phyloP scores from a whole-genome alignment of 2,888 invertebrate genomes.

The Octonoba sinensis region DNA sequence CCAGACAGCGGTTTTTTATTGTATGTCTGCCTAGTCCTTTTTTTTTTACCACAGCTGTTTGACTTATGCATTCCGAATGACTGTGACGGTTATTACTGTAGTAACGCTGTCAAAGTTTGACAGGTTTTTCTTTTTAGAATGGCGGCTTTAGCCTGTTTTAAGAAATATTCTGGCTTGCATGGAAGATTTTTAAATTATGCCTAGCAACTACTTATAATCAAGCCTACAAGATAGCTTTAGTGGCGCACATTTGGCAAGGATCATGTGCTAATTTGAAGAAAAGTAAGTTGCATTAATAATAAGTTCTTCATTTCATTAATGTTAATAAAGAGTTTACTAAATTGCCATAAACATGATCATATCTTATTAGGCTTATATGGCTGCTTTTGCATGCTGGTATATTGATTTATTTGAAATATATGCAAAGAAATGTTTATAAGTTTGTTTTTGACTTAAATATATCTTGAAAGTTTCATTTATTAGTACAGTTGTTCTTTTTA shows the following conservation, averaged over 20 bases:
- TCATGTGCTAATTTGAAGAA: conserved; percentile 20
- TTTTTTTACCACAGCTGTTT: conserved; percentile 63
- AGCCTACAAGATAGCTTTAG: neutral
- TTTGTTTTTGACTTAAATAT: too few relatives aligned
- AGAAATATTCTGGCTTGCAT: conserved; percentile 51
- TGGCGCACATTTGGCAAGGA: neutral
- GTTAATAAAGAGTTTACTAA: too few relatives aligned
- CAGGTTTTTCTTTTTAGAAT: conserved; percentile 63
- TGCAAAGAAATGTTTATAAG: too few relatives aligned
- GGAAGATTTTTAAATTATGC: conserved; percentile 47
- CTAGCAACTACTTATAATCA: conserved; percentile 2
- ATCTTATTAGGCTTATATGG: too few relatives aligned
- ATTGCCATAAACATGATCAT: too few relatives aligned
- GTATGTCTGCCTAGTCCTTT: conserved; percentile 60
- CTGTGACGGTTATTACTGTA: conserved; percentile 61
- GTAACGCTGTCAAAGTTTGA: conserved; percentile 63
- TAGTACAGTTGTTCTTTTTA: too few relatives aligned
- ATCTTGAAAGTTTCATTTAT: too few relatives aligned
- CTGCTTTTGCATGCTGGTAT: too few relatives aligned
- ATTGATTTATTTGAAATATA: too few relatives aligned
- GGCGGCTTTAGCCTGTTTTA: conserved; percentile 61
- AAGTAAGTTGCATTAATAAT: conserved; percentile 26
- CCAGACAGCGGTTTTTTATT: conserved; percentile 64
- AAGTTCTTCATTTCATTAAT: too few relatives aligned
- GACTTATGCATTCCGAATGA: conserved; percentile 61